phyloP scores from a whole-genome alignment of 2,113 vertebrate genomes.

The Sylvietta virens region DNA sequence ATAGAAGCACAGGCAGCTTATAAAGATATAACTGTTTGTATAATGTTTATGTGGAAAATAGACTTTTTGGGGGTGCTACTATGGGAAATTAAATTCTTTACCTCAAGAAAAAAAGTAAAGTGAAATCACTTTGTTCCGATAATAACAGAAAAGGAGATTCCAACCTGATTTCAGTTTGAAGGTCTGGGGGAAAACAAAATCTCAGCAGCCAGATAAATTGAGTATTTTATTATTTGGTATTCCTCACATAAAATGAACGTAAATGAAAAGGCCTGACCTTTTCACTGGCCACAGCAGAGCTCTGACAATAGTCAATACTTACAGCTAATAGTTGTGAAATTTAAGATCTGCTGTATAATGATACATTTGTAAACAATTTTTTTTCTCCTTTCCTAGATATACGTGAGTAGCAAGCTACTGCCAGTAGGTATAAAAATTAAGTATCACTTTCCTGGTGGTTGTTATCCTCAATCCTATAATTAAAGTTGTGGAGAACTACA shows the following conservation, averaged over 20 bases:
- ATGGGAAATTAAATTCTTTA: not conserved
- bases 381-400: not conserved
- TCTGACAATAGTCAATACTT: constrained; percentile 51
- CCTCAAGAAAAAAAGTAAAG: not conserved
- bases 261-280: constrained; percentile 63
- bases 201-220: not conserved
- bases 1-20: not conserved
- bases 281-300: not conserved
- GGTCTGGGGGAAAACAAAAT: not conserved
- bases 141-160: not conserved
- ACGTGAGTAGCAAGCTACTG: not conserved
- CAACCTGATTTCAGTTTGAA: not conserved
- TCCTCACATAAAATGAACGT: constrained; percentile 40
- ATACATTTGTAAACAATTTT: constrained; percentile 48
- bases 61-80: not conserved
- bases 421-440: constrained; percentile 35
- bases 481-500: not conserved
- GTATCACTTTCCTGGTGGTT: not conserved
- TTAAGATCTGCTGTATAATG: constrained; percentile 43
- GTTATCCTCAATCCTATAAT: not conserved
- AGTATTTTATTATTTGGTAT: constrained; percentile 55
- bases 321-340: constrained; percentile 57
- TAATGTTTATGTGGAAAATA: not conserved
- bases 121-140: not conserved
- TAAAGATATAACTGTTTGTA: not conserved